Evolutionary conservation across 2,113 vertebrate species (phyloP).

Genomic region (Seriola rivoliana): DNA sequence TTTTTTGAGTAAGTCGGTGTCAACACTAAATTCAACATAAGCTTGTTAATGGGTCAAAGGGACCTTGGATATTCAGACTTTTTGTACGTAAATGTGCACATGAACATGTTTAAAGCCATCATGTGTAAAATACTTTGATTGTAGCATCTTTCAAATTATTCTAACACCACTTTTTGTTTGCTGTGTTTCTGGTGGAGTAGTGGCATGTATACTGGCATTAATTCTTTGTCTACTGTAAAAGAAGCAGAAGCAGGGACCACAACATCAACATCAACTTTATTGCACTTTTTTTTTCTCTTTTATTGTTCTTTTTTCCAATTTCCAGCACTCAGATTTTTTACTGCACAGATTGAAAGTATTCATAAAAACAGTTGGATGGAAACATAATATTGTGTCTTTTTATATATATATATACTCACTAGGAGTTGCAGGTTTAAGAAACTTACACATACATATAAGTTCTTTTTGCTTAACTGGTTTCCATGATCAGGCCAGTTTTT

Average conservation of each 20-base stretch:
- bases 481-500: too few species aligned
- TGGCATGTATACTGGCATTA: neutral
- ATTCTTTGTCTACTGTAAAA: neutral
- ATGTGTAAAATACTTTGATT: neutral
- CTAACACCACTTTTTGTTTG: neutral
- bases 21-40: neutral
- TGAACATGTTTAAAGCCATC: neutral
- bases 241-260: neutral
- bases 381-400: neutral
- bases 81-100: neutral
- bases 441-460: neutral
- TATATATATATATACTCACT: neutral
- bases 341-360: neutral
- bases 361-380: neutral
- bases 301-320: neutral
- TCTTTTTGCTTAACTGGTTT: too few species aligned
- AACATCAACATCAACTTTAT: neutral
- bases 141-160: too few species aligned
- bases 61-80: neutral
- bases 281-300: neutral
- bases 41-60: neutral
- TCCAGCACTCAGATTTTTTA: neutral
- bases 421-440: neutral
- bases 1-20: neutral
- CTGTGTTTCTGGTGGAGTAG: neutral